These are phyloP conservation scores for Ramphastos sulfuratus DNA, from an alignment of 2,113 vertebrate genomes.

Conservation along the genomic window DNA sequence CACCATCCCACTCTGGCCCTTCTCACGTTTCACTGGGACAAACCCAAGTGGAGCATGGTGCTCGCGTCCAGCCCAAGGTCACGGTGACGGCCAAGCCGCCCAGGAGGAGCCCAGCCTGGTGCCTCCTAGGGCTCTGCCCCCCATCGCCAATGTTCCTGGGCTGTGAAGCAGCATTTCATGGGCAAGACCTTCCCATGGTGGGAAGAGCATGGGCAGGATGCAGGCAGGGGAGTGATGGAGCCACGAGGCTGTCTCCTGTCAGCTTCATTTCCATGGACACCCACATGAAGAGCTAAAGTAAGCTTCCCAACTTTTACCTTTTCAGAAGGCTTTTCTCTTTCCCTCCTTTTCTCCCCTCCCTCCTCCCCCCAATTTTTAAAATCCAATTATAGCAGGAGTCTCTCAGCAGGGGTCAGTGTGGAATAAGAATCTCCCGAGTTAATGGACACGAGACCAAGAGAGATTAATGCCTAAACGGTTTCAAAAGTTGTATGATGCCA, in stretches of 20 bases:
- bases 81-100: not conserved
- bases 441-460: slow-evolving; percentile 64
- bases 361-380: slow-evolving; percentile 34
- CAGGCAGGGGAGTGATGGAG: not conserved
- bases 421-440: slow-evolving; percentile 70
- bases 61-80: slow-evolving; percentile 20
- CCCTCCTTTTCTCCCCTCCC: not conserved
- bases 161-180: fast-evolving
- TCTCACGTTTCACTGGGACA: not conserved
- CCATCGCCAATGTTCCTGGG: not conserved
- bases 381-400: slow-evolving; percentile 74
- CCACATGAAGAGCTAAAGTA: fast-evolving
- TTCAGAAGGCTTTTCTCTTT: not conserved
- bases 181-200: fast-evolving
- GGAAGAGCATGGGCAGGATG: fast-evolving
- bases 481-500: slow-evolving; percentile 71
- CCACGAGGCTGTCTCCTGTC: fast-evolving
- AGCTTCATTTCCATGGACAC: not conserved
- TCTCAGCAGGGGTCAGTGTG: slow-evolving; percentile 80
- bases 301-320: slow-evolving; percentile 28
- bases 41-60: not conserved
- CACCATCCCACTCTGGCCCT: not conserved
- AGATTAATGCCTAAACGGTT: slow-evolving; percentile 73
- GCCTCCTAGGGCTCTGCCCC: not conserved
- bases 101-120: not conserved